Evolutionary conservation across 2,888 invertebrate species (phyloP), one percentile per base, ranked within the genome.

Genomic region (Acanthococcus lagerstroemiae): DNA sequence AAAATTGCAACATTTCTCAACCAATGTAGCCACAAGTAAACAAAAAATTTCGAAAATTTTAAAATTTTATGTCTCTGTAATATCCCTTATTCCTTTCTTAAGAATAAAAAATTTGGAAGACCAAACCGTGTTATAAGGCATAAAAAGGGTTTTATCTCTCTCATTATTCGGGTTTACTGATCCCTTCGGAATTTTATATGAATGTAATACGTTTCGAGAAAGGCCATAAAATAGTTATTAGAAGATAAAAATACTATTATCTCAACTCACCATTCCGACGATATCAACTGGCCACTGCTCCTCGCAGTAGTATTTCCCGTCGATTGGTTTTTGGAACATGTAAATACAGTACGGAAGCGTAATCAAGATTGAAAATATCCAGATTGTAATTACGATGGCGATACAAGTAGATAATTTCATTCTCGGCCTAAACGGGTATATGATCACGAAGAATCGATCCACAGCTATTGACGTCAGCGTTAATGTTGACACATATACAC

Each of bases 401-500:
- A 93, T 80, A 75, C 94, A 96, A 5, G 89, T 88, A 70, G 85
- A 84, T 46, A 90, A 81, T 76, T 88, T 90, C 92, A 95, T 95
- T 69, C 95, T 82, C 3, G 92, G 93, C 74, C 87, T 83, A 78
- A 95, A 96, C 0, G 96, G 96, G 76, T 95, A 92, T 70, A 96
- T 90, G 72, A 99, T 97, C 69, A 96, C 95, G 77, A 95, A 90
- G 78, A 93, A 97, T 66, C 97, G 84, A 79, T 99, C 97, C 68
- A 97, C 87, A 58, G 97, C 97, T 72, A 99, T 97, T 70, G 95
- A 92, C 72, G 94, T 96, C 69, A 99, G 82, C 4, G 97, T 97
- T 72, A 97, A 80, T 0, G 96, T 95, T 69, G 95, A 95, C 74
- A 97, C 95, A 82, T 96, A 99, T 71, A 99, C 95, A 75, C 93